Conservation (phyloP, 1,140 invertebrate genomes). For the Drosophila lowei region DNA sequence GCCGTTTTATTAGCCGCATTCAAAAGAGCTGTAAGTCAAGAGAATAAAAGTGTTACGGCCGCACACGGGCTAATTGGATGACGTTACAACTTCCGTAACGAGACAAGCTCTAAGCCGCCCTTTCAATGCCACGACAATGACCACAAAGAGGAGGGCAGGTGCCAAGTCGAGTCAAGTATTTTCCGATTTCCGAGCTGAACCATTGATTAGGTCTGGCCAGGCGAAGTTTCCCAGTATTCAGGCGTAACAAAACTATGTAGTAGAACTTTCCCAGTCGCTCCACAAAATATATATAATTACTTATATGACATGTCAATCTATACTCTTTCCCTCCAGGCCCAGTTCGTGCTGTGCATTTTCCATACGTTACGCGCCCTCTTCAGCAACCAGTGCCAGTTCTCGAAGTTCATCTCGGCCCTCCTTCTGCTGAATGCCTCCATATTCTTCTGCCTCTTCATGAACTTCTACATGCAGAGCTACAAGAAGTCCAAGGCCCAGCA, state of each 20-base stretch:
- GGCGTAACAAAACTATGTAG: slow-evolving; percentile 12
- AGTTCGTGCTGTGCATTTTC: slow-evolving; percentile 90
- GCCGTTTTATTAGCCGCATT: slow-evolving; percentile 44
- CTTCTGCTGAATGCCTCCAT: slow-evolving; percentile 94
- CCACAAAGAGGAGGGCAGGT: slow-evolving; percentile 37
- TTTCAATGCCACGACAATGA: slow-evolving; percentile 28
- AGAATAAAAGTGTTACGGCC: slow-evolving; percentile 23
- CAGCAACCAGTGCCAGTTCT: slow-evolving; percentile 89
- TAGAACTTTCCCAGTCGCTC: slow-evolving; percentile 19
- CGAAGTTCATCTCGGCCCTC: slow-evolving; percentile 89
- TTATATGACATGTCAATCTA: slow-evolving; percentile 15
- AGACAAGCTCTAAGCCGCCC: slow-evolving; percentile 32
- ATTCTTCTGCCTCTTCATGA: slow-evolving; percentile 94
- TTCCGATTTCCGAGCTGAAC: too few relatives aligned
- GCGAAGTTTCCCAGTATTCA: slow-evolving; percentile 42
- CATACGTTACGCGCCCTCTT: slow-evolving; percentile 90
- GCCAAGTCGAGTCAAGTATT: background rate
- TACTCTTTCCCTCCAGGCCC: slow-evolving; percentile 85
- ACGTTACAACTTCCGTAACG: slow-evolving; percentile 59
- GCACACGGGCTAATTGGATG: slow-evolving; percentile 44
- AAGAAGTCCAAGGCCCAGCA: slow-evolving; percentile 83
- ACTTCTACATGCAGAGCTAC: slow-evolving; percentile 95
- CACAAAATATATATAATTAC: slow-evolving; percentile 5
- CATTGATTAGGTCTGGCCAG: background rate
- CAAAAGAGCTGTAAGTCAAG: slow-evolving; percentile 35